A percentile compares a stretch with the other conserved stretches of the same genome.
These are phyloP conservation scores for Taeniopygia guttata DNA, from an alignment of 2,797 vertebrate genomes.

Conservation along the genomic window DNA sequence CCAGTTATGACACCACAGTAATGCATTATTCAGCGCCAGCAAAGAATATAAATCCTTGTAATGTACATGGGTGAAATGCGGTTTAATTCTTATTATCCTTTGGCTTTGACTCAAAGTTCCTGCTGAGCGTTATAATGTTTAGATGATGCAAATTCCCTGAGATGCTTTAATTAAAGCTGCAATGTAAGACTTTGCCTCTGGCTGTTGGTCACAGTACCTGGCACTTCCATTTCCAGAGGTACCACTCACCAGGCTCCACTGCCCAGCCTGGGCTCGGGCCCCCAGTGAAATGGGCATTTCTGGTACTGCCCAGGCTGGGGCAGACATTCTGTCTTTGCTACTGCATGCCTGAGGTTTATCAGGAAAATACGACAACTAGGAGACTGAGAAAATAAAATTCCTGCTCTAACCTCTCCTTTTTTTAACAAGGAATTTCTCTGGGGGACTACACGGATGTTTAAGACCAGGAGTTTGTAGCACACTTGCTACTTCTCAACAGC, in stretches of 20 bases:
- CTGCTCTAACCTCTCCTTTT: background rate
- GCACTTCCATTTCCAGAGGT: background rate
- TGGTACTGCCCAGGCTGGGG: background rate
- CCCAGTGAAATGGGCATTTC: rapidly evolving
- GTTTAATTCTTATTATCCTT: conserved; percentile 42
- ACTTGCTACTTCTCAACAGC: background rate
- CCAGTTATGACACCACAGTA: conserved; percentile 13
- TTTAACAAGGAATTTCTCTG: background rate
- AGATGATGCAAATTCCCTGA: background rate
- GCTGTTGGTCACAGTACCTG: background rate
- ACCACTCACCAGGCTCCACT: background rate
- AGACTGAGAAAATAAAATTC: background rate
- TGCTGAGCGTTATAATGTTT: background rate
- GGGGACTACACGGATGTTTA: background rate
- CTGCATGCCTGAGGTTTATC: background rate
- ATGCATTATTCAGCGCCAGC: conserved; percentile 21
- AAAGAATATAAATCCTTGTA: conserved; percentile 51
- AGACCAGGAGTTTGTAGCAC: background rate
- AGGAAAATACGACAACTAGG: background rate
- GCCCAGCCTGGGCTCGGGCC: background rate
- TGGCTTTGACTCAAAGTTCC: conserved; percentile 19
- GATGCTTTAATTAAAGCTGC: conserved; percentile 7
- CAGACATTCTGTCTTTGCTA: background rate
- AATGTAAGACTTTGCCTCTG: background rate
- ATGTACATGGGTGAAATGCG: conserved; percentile 1